These are phyloP conservation scores for Cacatua alba DNA, from an alignment of 2,113 vertebrate genomes.

Conservation along the genomic window DNA sequence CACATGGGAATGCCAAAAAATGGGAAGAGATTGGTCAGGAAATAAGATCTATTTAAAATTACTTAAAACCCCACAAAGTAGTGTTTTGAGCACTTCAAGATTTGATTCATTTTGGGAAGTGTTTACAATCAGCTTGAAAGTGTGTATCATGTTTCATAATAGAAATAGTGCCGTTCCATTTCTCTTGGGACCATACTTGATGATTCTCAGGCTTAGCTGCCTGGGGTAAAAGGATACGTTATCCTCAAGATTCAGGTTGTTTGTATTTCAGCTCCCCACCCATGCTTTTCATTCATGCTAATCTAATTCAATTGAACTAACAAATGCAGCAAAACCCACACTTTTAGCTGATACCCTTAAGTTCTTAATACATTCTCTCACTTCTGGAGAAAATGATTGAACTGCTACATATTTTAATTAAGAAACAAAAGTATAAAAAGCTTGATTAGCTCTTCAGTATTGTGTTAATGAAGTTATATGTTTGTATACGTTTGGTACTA, in stretches of 20 bases:
- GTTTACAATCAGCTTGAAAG: constrained; percentile 33
- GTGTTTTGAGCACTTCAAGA: neutral
- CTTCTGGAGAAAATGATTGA: neutral
- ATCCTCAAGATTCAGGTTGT: neutral
- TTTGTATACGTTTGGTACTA: neutral
- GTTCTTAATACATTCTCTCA: neutral
- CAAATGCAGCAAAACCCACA: accelerated
- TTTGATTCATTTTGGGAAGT: constrained; percentile 38
- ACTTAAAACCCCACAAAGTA: constrained; percentile 26
- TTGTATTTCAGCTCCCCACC: neutral
- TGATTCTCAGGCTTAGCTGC: neutral
- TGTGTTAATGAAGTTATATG: neutral
- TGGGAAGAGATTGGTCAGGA: constrained; percentile 25
- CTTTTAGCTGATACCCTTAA: neutral
- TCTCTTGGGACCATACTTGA: neutral
- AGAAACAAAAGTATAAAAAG: neutral
- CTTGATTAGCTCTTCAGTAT: neutral
- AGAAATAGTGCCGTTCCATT: neutral
- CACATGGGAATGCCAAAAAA: constrained; percentile 1
- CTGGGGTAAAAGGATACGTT: neutral
- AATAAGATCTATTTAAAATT: neutral
- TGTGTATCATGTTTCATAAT: neutral
- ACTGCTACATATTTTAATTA: neutral
- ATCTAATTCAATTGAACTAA: neutral
- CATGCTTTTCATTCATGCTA: neutral